These are phyloP conservation scores for Scleropages formosus DNA, from an alignment of 2,797 vertebrate genomes.

Conservation along the genomic window DNA sequence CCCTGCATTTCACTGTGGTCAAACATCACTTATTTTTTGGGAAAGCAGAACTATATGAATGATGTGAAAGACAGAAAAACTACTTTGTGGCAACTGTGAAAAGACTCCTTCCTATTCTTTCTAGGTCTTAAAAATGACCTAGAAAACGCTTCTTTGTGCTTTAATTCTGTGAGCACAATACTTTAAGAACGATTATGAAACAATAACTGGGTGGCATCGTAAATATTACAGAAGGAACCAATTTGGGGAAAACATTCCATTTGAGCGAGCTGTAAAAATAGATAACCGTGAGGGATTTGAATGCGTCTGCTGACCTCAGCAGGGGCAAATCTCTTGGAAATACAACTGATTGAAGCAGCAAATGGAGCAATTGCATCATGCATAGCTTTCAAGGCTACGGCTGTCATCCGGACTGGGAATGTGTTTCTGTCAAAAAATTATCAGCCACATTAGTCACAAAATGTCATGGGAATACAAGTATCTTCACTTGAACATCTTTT, in stretches of 20 bases:
- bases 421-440: constrained; percentile 15
- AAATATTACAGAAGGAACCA: constrained; percentile 20
- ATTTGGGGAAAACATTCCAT: background rate
- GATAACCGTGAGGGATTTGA: constrained; percentile 2
- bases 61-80: background rate
- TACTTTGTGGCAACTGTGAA: background rate
- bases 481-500: background rate
- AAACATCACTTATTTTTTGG: background rate
- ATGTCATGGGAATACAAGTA: background rate
- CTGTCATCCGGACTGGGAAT: constrained; percentile 7
- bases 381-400: constrained; percentile 11
- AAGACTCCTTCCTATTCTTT: background rate
- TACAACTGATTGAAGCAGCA: constrained; percentile 13
- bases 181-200: constrained; percentile 6
- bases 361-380: constrained; percentile 26
- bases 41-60: background rate
- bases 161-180: background rate
- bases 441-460: constrained; percentile 9
- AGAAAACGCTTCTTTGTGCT: constrained; percentile 13
- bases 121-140: constrained; percentile 11
- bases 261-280: constrained; percentile 8
- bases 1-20: background rate
- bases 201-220: constrained; percentile 4
- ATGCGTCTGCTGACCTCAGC: constrained; percentile 17
- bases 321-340: constrained; percentile 20